Conservation (phyloP, 2,888 invertebrate genomes). For the Drosophila barbarae region DNA sequence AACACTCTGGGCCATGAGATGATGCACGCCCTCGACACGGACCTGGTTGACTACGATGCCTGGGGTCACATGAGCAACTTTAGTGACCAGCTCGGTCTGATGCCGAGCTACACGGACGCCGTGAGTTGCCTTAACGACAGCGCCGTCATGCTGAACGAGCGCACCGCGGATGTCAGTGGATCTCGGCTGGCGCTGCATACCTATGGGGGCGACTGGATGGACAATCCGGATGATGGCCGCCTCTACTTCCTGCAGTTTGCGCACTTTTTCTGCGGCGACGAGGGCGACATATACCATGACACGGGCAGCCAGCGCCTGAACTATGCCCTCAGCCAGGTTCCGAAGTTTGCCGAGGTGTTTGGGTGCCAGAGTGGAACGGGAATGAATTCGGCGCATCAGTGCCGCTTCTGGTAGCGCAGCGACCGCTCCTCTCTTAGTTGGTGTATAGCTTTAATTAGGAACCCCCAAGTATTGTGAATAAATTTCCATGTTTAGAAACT, state of each 20-base stretch:
- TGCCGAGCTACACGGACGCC: constrained; percentile 46
- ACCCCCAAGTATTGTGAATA: constrained; percentile 64
- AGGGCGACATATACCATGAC: constrained; percentile 65
- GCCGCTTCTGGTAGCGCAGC: constrained; percentile 65
- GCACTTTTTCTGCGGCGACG: constrained; percentile 74
- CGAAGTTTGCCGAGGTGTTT: constrained; percentile 69
- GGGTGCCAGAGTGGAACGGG: constrained; percentile 54
- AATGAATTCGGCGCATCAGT: constrained; percentile 66
- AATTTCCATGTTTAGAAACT: constrained; percentile 52
- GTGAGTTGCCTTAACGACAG: constrained; percentile 59
- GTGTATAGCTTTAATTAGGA: constrained; percentile 58
- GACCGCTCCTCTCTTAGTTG: constrained; percentile 2
- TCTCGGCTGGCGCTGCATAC: constrained; percentile 68
- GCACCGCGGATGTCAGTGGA: constrained; percentile 72
- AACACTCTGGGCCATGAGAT: constrained; percentile 75
- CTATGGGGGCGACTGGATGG: constrained; percentile 53
- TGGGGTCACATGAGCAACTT: constrained; percentile 59
- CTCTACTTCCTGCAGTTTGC: constrained; percentile 74
- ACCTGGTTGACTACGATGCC: constrained; percentile 66
- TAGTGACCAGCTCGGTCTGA: constrained; percentile 47
- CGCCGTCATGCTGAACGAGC: constrained; percentile 57
- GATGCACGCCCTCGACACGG: constrained; percentile 69
- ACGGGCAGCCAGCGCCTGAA: constrained; percentile 67
- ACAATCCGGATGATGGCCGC: constrained; percentile 52
- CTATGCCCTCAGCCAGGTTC: constrained; percentile 68